Conservation (phyloP, 2,888 invertebrate species). For the Eucera pruinosa region DNA sequence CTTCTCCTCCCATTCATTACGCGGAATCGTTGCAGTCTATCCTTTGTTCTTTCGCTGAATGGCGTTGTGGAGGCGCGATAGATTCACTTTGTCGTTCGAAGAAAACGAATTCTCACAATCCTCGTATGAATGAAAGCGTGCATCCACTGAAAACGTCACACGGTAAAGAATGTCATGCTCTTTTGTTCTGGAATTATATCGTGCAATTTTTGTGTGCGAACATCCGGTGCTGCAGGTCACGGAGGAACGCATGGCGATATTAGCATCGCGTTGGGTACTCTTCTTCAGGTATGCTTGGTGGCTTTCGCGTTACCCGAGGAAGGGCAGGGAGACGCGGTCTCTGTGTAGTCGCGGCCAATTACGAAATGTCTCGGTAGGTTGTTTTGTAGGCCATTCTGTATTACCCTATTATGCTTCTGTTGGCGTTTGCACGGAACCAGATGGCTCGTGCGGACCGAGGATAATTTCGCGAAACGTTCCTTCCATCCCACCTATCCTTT, state of each 20-base stretch:
- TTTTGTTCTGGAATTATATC: constrained; percentile 42
- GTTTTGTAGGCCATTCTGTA: constrained; percentile 72
- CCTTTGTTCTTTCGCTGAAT: neutral
- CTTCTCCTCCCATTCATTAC: constrained; percentile 32
- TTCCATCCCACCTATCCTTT: neutral
- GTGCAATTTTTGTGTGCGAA: constrained; percentile 21
- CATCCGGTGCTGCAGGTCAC: constrained; percentile 28
- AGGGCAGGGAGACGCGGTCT: neutral
- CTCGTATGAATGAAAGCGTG: neutral
- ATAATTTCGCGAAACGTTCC: constrained; percentile 71
- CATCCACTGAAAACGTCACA: neutral
- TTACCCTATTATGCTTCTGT: constrained; percentile 76
- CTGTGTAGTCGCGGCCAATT: constrained; percentile 69
- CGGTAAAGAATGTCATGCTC: constrained; percentile 18
- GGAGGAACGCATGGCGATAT: constrained; percentile 15
- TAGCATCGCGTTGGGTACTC: constrained; percentile 5
- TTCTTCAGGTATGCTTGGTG: constrained; percentile 15
- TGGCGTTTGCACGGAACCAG: constrained; percentile 49
- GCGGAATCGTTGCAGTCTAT: constrained; percentile 8
- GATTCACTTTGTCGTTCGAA: neutral
- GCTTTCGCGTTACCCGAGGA: constrained; percentile 52
- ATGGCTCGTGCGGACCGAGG: constrained; percentile 68
- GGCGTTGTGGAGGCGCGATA: neutral
- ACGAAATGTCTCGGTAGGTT: constrained; percentile 69
- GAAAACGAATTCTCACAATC: constrained; percentile 6